Base-by-base conservation (phyloP, 1,140 invertebrate genomes). In the Drosophila mauritiana region DNA sequence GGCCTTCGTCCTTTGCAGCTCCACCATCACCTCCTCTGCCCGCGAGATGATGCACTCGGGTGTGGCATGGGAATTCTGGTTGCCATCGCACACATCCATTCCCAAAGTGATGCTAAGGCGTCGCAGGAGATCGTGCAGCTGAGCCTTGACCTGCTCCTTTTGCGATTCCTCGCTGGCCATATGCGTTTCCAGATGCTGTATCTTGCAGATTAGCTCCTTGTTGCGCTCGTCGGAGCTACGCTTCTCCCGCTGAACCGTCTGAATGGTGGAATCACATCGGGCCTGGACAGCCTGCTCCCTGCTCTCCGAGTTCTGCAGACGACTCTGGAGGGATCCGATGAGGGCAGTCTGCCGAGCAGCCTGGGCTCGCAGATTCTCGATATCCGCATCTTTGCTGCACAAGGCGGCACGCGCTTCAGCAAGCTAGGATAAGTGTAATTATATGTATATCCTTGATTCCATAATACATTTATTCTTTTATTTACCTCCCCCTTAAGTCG, bases 291-390 rank as follows among this genome's bases (percentile, higher is more conserved):
- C 94, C 55, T 96, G 93, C 89, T 97, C 96, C 46, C 95, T 93
- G 67, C 96, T 96, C 90, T 97, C 96, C 20, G 96, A 90, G 70
- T 97, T 96, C 93, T 96, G 95, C 45, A 97, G 94, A 70, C 96
- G 95, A 90, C 96, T 96, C 82, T 96, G 95, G 17, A 97, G 93
- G 0, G 96, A 97, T 7, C 94, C 94, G 65, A 97, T 96, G 34
- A 97, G 94, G 0, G 96, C 95, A 81, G 95, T 96, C 91, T 97
- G 96, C 39, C 96, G 92, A 0, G 96, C 96, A 39, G 96, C 94
- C 92, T 97, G 96, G 70, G 97, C 96, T 34, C 96, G 93, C 2
- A 97, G 91, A 52, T 80, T 90, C 74, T 92, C 91, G 40, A 91
- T 81, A 31, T 92, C 92, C 7, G 80, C 54, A 1, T 92, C 92